Evolutionary conservation across 37 sponge, comb jelly and placozoan genomes (phyloP), one percentile per base, ranked within the genome.

Genomic region (Agelas oroides): DNA sequence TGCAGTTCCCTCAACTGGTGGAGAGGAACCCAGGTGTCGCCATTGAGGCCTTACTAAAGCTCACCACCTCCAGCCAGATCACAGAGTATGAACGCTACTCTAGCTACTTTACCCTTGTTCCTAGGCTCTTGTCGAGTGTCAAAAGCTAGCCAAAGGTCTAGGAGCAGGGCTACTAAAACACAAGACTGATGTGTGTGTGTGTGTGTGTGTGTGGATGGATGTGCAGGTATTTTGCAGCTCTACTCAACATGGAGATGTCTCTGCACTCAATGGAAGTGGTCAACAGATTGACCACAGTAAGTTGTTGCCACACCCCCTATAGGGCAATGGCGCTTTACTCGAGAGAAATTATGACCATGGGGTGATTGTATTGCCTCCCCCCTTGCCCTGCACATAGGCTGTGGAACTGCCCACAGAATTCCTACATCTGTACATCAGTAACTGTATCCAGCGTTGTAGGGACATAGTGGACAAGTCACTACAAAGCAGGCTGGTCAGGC

Each of bases 181-280:
- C n/a, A n/a, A n/a, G n/a, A 46, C 46, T 46, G 46, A 46, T 46
- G 46, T n/a, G n/a, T n/a, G n/a, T n/a, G 46, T 46, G 46, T 3
- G 6, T 46, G 8, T 46, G 6, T 46, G 46, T 46, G 46, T 46
- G 3, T 46, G 46, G 46, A 12, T 46, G n/a, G n/a, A n/a, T n/a
- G n/a, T n/a, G n/a, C n/a, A 93, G 90, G 53, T 96, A 98, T 38
- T 85, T 96, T 32, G 83, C 89, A 33, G 88, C 92, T 18, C 87
- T 98, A 12, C 91, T 96, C 15, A 94, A 94, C 40, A 98, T 98
- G 99, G 95, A 98, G 32, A 94, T 98, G 93, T 91, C 91, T 28
- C 84, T 98, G 12, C 99, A 98, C 61, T 98, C 99, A 2, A 98
- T 98, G 93, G 99, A 98, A 78, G 99, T 98, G 15, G 90, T 93